A percentile compares a stretch with the other conserved stretches of the same genome.
These are phyloP conservation scores for Gymnorhina tibicen DNA, from an alignment of 2,113 vertebrate species.

Conservation along the genomic window DNA sequence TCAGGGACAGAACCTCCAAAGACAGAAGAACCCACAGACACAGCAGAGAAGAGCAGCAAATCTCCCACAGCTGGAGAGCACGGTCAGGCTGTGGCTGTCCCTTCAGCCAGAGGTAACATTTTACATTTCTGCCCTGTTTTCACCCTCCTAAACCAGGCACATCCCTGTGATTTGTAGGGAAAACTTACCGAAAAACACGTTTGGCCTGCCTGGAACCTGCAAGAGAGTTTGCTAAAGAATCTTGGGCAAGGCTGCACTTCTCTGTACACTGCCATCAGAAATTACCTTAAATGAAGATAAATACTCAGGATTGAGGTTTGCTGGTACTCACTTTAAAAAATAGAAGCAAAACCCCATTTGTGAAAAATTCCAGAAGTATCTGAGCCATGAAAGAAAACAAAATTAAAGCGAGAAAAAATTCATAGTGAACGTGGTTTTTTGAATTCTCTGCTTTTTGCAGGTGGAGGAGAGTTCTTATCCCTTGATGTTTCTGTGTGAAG, in stretches of 20 bases:
- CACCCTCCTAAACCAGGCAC: background rate
- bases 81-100: constrained; percentile 3
- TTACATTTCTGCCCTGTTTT: background rate
- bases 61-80: background rate
- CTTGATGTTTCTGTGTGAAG: background rate
- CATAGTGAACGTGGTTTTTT: background rate
- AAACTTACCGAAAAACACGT: background rate
- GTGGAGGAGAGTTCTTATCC: background rate
- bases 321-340: background rate
- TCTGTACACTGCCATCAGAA: background rate
- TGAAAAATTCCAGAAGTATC: background rate
- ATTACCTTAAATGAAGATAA: background rate
- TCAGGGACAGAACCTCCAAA: background rate
- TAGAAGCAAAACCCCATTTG: background rate
- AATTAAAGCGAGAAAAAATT: background rate
- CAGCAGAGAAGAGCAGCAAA: background rate
- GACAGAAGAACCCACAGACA: background rate
- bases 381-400: background rate
- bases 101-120: constrained; percentile 71
- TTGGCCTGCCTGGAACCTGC: background rate
- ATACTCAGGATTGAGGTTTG: background rate
- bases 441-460: background rate
- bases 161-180: background rate
- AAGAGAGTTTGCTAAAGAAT: background rate
- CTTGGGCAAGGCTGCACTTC: background rate